These are phyloP conservation scores for Nephrotoma flavescens DNA, from an alignment of 2,888 invertebrate species.

Conservation along the genomic window DNA sequence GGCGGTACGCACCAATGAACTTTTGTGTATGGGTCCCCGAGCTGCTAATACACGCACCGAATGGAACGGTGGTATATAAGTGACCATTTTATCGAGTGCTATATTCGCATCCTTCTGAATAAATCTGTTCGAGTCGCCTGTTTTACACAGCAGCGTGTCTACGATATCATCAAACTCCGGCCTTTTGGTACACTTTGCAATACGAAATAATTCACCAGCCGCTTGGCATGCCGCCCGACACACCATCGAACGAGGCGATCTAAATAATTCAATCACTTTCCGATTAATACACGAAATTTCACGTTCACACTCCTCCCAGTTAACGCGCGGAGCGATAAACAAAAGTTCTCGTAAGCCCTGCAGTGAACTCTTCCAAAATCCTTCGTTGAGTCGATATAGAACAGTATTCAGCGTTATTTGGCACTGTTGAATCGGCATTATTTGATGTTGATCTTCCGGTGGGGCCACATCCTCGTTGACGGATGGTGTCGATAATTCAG, in stretches of 20 bases:
- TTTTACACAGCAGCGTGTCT: slow-evolving; percentile 38
- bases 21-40: slow-evolving; percentile 37
- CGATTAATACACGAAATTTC: slow-evolving; percentile 28
- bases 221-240: slow-evolving; percentile 31
- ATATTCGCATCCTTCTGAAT: slow-evolving; percentile 48
- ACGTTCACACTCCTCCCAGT: slow-evolving; percentile 4
- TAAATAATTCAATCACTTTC: slow-evolving; percentile 26
- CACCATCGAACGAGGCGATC: slow-evolving; percentile 30
- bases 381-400: neutral
- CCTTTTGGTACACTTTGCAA: slow-evolving; percentile 28
- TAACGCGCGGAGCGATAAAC: slow-evolving; percentile 2
- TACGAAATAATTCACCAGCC: slow-evolving; percentile 29
- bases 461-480: neutral
- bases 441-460: neutral
- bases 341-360: slow-evolving; percentile 6
- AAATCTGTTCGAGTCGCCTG: slow-evolving; percentile 47
- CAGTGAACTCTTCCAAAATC: slow-evolving; percentile 4
- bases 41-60: slow-evolving; percentile 25
- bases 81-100: slow-evolving; percentile 43
- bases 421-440: neutral
- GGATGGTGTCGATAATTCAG: neutral
- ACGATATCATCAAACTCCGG: slow-evolving; percentile 44
- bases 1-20: slow-evolving; percentile 41
- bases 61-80: slow-evolving; percentile 35
- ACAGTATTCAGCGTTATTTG: neutral